Conservation (phyloP, 2,888 invertebrate species). For the Sclerodermus sp. region DNA sequence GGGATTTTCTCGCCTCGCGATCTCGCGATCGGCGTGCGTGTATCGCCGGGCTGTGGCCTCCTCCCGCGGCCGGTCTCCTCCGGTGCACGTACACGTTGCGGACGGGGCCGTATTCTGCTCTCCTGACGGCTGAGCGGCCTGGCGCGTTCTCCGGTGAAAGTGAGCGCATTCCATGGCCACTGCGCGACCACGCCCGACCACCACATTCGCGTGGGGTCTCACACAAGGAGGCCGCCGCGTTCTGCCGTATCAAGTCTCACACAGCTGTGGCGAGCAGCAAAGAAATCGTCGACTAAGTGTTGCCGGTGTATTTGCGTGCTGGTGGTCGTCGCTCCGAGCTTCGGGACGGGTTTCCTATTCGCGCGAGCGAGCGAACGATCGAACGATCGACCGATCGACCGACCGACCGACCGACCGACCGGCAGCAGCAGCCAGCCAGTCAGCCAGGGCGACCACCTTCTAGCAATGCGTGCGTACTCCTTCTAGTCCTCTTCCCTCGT, state of each 20-base stretch:
- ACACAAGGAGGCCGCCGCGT: slow-evolving; percentile 4
- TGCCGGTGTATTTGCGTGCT: slow-evolving; percentile 7
- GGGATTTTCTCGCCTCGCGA: too few relatives aligned
- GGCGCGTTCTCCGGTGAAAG: slow-evolving; percentile 48
- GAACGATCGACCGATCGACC: too few relatives aligned
- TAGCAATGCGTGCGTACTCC: not conserved
- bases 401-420: too few relatives aligned
- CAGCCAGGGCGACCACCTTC: not conserved
- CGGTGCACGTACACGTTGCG: too few relatives aligned
- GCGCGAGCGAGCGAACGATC: too few relatives aligned
- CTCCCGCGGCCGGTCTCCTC: too few relatives aligned
- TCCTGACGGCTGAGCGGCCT: too few relatives aligned
- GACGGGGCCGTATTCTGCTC: too few relatives aligned
- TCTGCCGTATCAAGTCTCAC: not conserved
- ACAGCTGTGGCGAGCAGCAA: too few relatives aligned
- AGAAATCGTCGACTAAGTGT: slow-evolving; percentile 7
- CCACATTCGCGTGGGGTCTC: slow-evolving; percentile 35
- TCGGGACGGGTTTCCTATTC: slow-evolving; percentile 28
- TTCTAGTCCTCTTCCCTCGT: slow-evolving; percentile 4
- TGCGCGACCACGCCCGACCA: slow-evolving; percentile 54
- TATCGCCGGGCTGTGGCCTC: too few relatives aligned
- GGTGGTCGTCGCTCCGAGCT: slow-evolving; percentile 20
- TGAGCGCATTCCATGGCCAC: slow-evolving; percentile 59
- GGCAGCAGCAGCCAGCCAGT: too few relatives aligned
- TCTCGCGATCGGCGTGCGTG: too few relatives aligned